Evolutionary conservation across 2,797 vertebrate genomes (phyloP).

Genomic region (Gastrophryne carolinensis): DNA sequence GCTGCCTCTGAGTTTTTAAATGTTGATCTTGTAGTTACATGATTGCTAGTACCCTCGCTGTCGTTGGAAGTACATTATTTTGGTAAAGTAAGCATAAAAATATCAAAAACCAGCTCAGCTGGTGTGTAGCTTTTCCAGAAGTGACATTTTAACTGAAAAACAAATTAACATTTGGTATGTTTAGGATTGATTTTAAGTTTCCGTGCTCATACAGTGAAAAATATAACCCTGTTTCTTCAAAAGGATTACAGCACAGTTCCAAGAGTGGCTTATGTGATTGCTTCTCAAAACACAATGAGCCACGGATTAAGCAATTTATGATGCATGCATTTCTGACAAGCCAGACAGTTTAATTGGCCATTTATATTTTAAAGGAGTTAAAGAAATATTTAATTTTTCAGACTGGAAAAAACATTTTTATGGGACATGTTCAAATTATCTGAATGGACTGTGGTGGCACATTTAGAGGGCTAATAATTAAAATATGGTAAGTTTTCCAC

Average conservation of each 20-base stretch:
- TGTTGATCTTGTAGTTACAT: no score
- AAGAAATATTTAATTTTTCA: not conserved
- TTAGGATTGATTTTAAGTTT: not conserved
- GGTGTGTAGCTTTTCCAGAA: not conserved
- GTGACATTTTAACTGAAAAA: not conserved
- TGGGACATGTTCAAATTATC: no score
- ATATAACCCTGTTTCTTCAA: not conserved
- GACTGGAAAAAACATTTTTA: no score
- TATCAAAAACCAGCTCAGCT: not conserved
- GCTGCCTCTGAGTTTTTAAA: no score
- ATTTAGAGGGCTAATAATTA: no score
- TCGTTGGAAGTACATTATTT: not conserved
- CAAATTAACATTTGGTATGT: conserved; percentile 3
- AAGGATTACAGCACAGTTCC: not conserved
- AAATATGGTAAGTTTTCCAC: no score
- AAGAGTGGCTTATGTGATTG: not conserved
- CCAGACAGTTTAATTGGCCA: not conserved
- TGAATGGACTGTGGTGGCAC: no score
- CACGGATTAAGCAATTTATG: not conserved
- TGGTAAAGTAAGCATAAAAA: not conserved
- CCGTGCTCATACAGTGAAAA: not conserved
- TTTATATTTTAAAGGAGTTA: conserved; percentile 13
- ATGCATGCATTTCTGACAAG: not conserved
- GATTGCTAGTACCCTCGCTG: no score
- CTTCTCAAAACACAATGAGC: not conserved